A percentile compares a stretch with the other conserved stretches of the same genome.
Conservation (phyloP, 1,140 invertebrate genomes). For the Cryptotermes secundus region DNA sequence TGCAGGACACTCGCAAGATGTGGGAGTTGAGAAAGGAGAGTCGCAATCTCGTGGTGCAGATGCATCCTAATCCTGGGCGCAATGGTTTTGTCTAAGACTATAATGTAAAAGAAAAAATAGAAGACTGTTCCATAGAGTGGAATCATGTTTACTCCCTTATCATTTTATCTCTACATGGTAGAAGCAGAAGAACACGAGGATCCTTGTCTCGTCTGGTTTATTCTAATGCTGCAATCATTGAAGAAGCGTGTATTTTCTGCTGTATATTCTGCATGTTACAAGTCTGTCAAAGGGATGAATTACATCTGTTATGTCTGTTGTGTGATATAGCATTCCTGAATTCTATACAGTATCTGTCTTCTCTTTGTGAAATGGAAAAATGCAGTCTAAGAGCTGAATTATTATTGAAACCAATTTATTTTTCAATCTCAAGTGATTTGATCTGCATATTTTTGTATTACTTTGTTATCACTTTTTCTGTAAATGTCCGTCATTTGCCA, state of each 20-base stretch:
- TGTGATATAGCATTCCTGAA: background rate
- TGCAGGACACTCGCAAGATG: constrained; percentile 62
- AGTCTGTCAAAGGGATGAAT: too few species aligned
- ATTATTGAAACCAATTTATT: background rate
- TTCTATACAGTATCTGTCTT: background rate
- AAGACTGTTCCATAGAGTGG: too few species aligned
- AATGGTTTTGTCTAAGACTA: constrained; percentile 35
- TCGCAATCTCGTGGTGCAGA: constrained; percentile 80
- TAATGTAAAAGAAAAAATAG: constrained; percentile 32
- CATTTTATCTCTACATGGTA: background rate
- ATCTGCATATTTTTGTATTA: background rate
- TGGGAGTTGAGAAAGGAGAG: constrained; percentile 73
- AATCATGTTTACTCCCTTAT: background rate
- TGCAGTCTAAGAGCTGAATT: background rate
- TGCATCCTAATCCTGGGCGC: constrained; percentile 63
- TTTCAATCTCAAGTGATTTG: background rate
- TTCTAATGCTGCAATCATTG: background rate
- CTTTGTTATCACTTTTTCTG: background rate
- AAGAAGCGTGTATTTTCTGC: background rate
- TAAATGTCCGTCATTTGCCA: background rate
- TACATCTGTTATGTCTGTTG: background rate
- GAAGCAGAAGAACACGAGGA: background rate
- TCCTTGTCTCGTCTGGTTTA: background rate
- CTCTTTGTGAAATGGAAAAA: too few species aligned
- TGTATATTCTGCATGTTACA: background rate